Evolutionary conservation across 2,113 vertebrate species (phyloP), one percentile per base, ranked within the genome.

Genomic region (Alectura lathami): DNA sequence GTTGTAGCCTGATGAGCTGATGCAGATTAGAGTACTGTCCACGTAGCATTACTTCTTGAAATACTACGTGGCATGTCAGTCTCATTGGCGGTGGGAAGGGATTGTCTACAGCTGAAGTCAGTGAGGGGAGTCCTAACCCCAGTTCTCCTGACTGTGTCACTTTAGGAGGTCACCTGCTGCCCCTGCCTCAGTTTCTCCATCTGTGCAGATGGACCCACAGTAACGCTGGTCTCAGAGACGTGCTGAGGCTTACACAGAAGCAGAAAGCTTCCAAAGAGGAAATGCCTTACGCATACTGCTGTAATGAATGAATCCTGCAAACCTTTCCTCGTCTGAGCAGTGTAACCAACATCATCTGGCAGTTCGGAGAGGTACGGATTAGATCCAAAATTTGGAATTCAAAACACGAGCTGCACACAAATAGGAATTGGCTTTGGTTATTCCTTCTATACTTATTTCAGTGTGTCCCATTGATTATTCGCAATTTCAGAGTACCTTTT

Each of bases 161-260:
- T 10, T 8, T 42, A 12, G 24, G 32, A 60, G 29, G 26, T 87
- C 56, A 26, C 34, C 59, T 29, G 9, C 42, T 48, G 53, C 34
- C 70, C n/a, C 69, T 78, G 64, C 34, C 69, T 40, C 48, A 5
- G 42, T 43, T 63, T 51, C 72, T 78, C 47, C 48, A 17, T 15
- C 69, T 54, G 4, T 40, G 66, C 29, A 77, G 59, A 47, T 36
- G 4, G 38, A 29, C 7, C 5, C 34, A 6, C 3, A 59, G 2
- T 38, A n/a, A 21, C 13, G 3, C 32, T 51, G 51, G 1, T n/a
- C 53, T 42, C 1, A 0, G 54, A 63, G 60, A 17, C 1, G 1
- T 29, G 36, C 29, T 56, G 13, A 8, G n/a, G 26, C 43, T 93
- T 50, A 24, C 24, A 24, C 42, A 40, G 54, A 34, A 74, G n/a